Conservation (phyloP, 2,113 vertebrate species). For the Mugil cephalus region DNA sequence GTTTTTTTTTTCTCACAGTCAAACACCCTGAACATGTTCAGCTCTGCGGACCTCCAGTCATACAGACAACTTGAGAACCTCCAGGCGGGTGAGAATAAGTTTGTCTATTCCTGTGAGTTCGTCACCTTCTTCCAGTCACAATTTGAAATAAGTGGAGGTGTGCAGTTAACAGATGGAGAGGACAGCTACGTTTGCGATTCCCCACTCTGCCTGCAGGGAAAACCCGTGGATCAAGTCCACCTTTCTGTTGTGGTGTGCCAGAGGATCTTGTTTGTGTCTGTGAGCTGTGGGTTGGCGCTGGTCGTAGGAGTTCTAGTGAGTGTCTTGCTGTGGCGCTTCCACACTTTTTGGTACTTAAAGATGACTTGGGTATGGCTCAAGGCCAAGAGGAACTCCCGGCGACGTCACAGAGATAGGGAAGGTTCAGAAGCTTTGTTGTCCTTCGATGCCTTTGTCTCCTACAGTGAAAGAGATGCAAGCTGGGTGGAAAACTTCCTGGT, state of each 20-base stretch:
- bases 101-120: slow-evolving; percentile 91
- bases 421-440: slow-evolving; percentile 37
- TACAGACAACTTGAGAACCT: slow-evolving; percentile 81
- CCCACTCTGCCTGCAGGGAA: slow-evolving; percentile 82
- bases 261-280: slow-evolving; percentile 73
- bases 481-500: slow-evolving; percentile 93
- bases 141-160: background rate
- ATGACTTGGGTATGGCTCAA: slow-evolving; percentile 93
- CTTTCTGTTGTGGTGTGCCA: slow-evolving; percentile 85
- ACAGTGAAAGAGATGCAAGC: slow-evolving; percentile 89
- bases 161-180: slow-evolving; percentile 76
- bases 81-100: slow-evolving; percentile 87
- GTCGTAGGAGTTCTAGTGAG: slow-evolving; percentile 54
- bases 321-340: slow-evolving; percentile 75
- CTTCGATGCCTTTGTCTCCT: slow-evolving; percentile 93
- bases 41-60: slow-evolving; percentile 73
- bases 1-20: slow-evolving; percentile 47
- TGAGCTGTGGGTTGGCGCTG: slow-evolving; percentile 76
- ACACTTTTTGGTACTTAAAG: slow-evolving; percentile 89
- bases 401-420: slow-evolving; percentile 6
- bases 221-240: slow-evolving; percentile 51
- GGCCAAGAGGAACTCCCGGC: slow-evolving; percentile 85
- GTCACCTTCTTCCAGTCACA: slow-evolving; percentile 78
- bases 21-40: slow-evolving; percentile 86
- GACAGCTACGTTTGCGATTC: slow-evolving; percentile 87